Base-by-base conservation (phyloP, 2,797 vertebrate species). In the Synanceia verrucosa region DNA sequence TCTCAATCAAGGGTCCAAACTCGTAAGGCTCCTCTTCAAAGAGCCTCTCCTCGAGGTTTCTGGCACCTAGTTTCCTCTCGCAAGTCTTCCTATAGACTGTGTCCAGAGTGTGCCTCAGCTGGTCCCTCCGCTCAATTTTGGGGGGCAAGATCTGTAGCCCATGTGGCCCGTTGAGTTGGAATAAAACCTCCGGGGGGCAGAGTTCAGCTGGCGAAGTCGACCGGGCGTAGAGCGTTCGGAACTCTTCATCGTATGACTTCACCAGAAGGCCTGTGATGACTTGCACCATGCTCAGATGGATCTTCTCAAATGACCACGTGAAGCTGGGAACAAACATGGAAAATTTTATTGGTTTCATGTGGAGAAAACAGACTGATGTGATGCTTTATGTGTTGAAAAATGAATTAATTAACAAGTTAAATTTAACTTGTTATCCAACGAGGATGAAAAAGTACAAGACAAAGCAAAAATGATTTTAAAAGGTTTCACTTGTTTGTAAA, bases 251-350 rank as follows among this genome's bases (percentile, higher is more conserved):
- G 5, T 97, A 99, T 9, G 94, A 96, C 85, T 96, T 95, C 26
- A 99, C 97, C 48, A 99, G 94, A 47, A 95, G 95, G 60, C 98
- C 98, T 36, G 94, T 97, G 87, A 99, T 98, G 58, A 99, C 90
- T 77, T 99, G 98, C 60, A 99, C 95, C 96, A 99, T 99, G 83
- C 96, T 99, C 86, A 98, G 94, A 79, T 99, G 94, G 72, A 97
- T 95, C 94, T 99, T 99, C 88, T 99, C 97, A 91, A 94, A 99
- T 51, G 97, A 98, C 98, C 98, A 99, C 91, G 96, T 94, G 56
- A 97, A 98, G 88, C 98, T 99, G 92, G 26, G 34, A 65, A 93
- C 23, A 86, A 81, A 78, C 79, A 91, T 1, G 72, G 78, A 86
- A 24, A 51, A 55, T 31, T 12, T 10, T 21, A 53, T 44, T 33